Conservation (phyloP, 2,113 vertebrate genomes). For the Lonchura striata region DNA sequence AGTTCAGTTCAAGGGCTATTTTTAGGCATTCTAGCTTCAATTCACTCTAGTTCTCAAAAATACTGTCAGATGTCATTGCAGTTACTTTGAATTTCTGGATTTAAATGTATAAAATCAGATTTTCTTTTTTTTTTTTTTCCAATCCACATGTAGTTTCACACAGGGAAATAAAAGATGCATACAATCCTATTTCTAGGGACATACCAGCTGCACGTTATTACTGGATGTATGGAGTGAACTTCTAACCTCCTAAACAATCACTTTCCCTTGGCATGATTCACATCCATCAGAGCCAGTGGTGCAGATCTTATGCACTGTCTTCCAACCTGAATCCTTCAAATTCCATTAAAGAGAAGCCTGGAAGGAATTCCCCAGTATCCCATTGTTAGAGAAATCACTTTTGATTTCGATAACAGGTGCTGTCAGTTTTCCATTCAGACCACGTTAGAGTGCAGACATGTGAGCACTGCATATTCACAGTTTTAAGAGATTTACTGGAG, state of each 20-base stretch:
- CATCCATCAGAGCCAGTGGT: slow-evolving; percentile 20
- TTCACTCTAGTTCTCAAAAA: not conserved
- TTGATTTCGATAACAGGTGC: slow-evolving; percentile 41
- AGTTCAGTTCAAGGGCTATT: slow-evolving; percentile 10
- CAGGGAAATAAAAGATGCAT: not conserved
- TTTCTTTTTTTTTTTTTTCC: not conserved
- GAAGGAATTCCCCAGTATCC: slow-evolving; percentile 27
- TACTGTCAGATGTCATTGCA: not conserved
- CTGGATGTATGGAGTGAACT: slow-evolving; percentile 22
- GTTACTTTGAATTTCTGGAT: not conserved
- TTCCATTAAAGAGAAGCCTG: slow-evolving; percentile 19
- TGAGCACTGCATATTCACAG: not conserved
- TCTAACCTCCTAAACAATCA: slow-evolving; percentile 36
- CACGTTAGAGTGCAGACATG: not conserved
- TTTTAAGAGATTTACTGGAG: not conserved
- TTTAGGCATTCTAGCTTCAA: not conserved
- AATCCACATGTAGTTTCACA: not conserved
- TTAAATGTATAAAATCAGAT: not conserved
- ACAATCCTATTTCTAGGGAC: not conserved
- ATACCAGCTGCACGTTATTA: slow-evolving; percentile 8
- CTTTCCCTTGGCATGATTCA: slow-evolving; percentile 1
- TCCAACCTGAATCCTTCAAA: slow-evolving; percentile 47
- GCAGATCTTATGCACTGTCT: slow-evolving; percentile 12
- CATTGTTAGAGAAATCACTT: slow-evolving; percentile 39
- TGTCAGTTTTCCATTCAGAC: slow-evolving; percentile 45